Base-by-base conservation (phyloP, 2,113 vertebrate species). In the Egretta garzetta region DNA sequence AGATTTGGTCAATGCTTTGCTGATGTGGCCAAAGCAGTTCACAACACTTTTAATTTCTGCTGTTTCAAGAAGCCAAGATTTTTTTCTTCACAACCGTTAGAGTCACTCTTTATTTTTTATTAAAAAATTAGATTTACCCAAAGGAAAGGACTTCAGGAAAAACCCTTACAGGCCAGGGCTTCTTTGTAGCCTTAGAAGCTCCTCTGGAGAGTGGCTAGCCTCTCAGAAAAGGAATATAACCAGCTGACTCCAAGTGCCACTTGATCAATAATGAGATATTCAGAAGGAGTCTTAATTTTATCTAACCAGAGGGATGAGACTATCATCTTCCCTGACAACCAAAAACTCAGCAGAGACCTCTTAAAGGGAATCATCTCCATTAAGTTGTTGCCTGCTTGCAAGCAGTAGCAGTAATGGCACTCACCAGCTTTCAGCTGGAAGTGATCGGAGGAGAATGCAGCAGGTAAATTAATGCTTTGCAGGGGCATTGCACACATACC, bases 241-340 rank as follows among this genome's bases (percentile, higher is more conserved):
- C 91, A 97, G 84, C 86, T 97, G 95, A 97, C 55, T 97, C 93
- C 94, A 96, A 97, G 97, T 97, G 81, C 93, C 97, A 96, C 96
- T 97, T 97, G 94, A 96, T 97, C 94, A 96, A 97, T 97, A 97
- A 97, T 96, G 95, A 97, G 97, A 95, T 96, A 96, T 97, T 97
- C 97, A 97, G 93, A 96, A 97, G 91, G 95, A 97, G 96, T 90
- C 97, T 97, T 97, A 97, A 97, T 97, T 96, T 96, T 96, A 96
- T 97, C 91, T 97, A 96, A 95, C 96, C 84, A 5, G 84, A 94
- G 91, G 93, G 93, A 95, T 96, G 81, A 96, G 97, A 96, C 91
- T 96, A 97, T 96, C 95, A 97, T 96, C 95, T 96, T 97, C 95
- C 89, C 91, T 95, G 95, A 97, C 95, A 97, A 97, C 93, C 95